These are phyloP conservation scores for Pinctada fucata DNA, from an alignment of 2,888 invertebrate species.

Conservation along the genomic window DNA sequence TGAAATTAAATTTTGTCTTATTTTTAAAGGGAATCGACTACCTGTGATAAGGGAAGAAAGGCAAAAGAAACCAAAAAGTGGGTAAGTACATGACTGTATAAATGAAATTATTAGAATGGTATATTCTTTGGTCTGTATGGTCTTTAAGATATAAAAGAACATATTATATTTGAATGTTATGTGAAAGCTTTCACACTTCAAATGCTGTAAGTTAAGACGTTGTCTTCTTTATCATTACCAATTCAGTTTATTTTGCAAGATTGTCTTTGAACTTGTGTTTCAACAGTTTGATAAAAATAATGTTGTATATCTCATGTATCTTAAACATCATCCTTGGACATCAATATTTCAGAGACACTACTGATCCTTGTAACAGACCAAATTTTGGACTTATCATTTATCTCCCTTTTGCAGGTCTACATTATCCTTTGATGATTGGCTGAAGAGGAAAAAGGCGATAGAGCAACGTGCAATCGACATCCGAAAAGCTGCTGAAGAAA, in stretches of 20 bases:
- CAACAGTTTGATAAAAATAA: neutral
- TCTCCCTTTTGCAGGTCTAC: neutral
- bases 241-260: neutral
- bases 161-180: no score
- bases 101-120: neutral
- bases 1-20: neutral
- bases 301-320: no score
- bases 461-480: slow-evolving; percentile 61
- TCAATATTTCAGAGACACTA: no score
- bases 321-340: no score
- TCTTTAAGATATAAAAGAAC: no score
- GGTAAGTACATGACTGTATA: neutral
- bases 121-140: no score
- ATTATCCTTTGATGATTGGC: slow-evolving; percentile 64
- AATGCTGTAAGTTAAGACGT: no score
- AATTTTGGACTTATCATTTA: no score
- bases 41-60: slow-evolving; percentile 54
- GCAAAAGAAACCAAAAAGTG: slow-evolving; percentile 13
- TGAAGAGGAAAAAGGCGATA: slow-evolving; percentile 57
- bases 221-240: no score
- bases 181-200: no score
- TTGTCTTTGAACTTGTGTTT: neutral
- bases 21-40: slow-evolving; percentile 36
- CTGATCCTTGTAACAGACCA: no score
- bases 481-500: slow-evolving; percentile 59